Evolutionary conservation across 2,797 vertebrate genomes (phyloP).

Genomic region (Takifugu rubripes): DNA sequence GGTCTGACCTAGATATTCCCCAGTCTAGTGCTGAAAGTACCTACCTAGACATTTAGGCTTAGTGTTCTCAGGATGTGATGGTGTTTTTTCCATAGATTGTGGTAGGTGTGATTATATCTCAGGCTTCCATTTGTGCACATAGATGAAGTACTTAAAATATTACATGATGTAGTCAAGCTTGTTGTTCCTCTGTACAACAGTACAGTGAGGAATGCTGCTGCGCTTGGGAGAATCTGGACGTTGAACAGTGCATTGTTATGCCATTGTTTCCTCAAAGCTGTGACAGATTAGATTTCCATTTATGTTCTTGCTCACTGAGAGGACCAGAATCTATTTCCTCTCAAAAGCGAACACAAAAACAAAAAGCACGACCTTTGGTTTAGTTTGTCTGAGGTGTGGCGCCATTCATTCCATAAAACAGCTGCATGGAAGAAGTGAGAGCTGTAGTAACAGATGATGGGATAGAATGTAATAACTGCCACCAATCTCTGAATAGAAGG

Average conservation of each 20-base stretch:
- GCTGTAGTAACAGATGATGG: slow-evolving; percentile 54
- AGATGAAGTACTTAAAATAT: too few species aligned
- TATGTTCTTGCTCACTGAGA: slow-evolving; percentile 39
- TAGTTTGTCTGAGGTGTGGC: slow-evolving; percentile 60
- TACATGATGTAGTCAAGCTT: too few species aligned
- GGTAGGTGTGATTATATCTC: too few species aligned
- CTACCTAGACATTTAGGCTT: too few species aligned
- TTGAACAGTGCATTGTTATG: slow-evolving; percentile 26
- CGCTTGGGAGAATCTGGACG: slow-evolving; percentile 13
- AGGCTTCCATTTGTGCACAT: too few species aligned
- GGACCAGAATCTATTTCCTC: slow-evolving; percentile 20
- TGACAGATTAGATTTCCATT: slow-evolving; percentile 29
- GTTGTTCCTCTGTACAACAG: too few species aligned
- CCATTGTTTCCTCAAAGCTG: slow-evolving; percentile 31
- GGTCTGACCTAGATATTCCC: too few species aligned
- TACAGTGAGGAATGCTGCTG: slow-evolving; percentile 11
- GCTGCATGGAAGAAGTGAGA: slow-evolving; percentile 60
- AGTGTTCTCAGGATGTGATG: too few species aligned
- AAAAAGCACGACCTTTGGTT: slow-evolving; percentile 39
- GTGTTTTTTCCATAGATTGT: too few species aligned
- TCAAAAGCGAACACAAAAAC: not conserved
- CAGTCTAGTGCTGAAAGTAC: too few species aligned
- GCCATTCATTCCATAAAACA: slow-evolving; percentile 52
- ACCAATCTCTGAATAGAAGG: slow-evolving; percentile 15
- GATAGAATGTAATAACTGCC: slow-evolving; percentile 20